Evolutionary conservation across 2,113 vertebrate genomes (phyloP).

Genomic region (Mellivora capensis): DNA sequence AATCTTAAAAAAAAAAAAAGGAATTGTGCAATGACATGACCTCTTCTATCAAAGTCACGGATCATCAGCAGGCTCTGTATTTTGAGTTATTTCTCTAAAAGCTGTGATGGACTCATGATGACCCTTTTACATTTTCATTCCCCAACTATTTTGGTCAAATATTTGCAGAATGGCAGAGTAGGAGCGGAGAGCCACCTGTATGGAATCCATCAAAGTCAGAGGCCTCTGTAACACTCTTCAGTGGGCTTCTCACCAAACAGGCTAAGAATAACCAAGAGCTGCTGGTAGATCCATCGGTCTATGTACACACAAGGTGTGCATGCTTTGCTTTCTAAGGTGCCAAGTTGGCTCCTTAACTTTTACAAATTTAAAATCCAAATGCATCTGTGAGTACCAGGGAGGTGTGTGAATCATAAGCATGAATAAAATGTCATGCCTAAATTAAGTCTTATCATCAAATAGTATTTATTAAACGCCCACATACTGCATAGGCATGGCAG

Average conservation of each 20-base stretch:
- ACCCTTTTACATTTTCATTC: neutral
- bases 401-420: constrained; percentile 58
- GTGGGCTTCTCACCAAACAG: neutral
- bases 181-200: neutral
- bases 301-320: neutral
- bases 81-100: constrained; percentile 8
- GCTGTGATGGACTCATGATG: neutral
- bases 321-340: neutral
- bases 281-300: neutral
- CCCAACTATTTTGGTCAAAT: neutral
- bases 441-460: constrained; percentile 57
- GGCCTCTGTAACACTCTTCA: neutral
- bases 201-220: neutral
- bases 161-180: neutral
- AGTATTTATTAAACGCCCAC: constrained; percentile 72
- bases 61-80: neutral
- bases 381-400: constrained; percentile 34
- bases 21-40: neutral
- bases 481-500: neutral
- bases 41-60: neutral
- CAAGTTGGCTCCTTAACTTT: constrained; percentile 15
- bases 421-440: constrained; percentile 32
- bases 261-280: neutral
- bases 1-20: neutral
- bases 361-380: constrained; percentile 47